Evolutionary conservation across 2,797 vertebrate genomes (phyloP).

Genomic region (Sebastes kiyomatsui): DNA sequence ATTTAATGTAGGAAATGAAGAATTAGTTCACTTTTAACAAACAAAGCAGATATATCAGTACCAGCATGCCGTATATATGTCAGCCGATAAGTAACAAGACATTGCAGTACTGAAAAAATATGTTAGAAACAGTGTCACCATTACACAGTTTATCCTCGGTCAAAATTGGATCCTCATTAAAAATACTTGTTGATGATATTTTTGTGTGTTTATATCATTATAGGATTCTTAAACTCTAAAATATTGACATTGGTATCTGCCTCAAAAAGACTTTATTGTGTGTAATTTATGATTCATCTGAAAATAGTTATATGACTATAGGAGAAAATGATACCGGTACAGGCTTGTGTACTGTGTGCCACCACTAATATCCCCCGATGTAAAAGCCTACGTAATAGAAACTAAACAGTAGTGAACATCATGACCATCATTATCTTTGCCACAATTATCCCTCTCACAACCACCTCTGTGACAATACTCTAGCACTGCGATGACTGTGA

Average conservation of each 20-base stretch:
- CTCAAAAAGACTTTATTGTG: not conserved
- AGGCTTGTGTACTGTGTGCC: not conserved
- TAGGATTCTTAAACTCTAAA: not conserved
- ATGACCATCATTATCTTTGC: constrained; percentile 21
- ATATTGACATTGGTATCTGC: not conserved
- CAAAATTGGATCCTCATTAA: not conserved
- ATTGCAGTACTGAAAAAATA: not conserved
- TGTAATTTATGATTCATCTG: not conserved
- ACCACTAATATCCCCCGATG: constrained; percentile 10
- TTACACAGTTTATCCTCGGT: not conserved
- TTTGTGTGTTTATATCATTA: not conserved
- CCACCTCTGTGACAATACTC: not conserved
- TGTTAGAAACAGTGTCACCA: not conserved
- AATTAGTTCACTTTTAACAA: too few species aligned
- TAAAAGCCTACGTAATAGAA: not conserved
- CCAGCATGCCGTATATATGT: not conserved
- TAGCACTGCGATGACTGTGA: not conserved
- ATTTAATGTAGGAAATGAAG: too few species aligned
- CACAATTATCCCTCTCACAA: constrained; percentile 28
- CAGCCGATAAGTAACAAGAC: not conserved
- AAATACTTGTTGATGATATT: not conserved
- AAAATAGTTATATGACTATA: not conserved
- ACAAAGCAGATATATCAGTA: not conserved
- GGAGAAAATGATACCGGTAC: not conserved
- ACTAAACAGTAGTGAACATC: constrained; percentile 25